These are phyloP conservation scores for Gobionotothen gibberifrons DNA, from an alignment of 2,797 vertebrate genomes.

Conservation along the genomic window DNA sequence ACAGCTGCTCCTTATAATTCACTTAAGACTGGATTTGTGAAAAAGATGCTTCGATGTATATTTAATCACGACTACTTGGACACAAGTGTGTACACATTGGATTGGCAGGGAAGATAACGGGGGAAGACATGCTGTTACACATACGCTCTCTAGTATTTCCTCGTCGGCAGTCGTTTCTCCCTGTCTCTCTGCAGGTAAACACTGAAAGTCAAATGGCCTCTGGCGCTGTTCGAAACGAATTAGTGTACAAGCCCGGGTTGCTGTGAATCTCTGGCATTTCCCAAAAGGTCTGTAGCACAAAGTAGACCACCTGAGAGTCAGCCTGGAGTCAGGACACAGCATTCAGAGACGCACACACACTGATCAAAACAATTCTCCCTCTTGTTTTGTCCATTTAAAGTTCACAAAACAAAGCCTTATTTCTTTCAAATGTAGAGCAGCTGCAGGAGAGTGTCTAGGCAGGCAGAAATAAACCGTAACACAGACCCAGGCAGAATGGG, in stretches of 20 bases:
- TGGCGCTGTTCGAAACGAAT: slow-evolving; percentile 74
- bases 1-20: slow-evolving; percentile 16
- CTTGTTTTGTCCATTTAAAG: no score
- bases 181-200: slow-evolving; percentile 53
- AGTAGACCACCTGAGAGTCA: slow-evolving; percentile 57
- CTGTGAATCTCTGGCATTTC: slow-evolving; percentile 79
- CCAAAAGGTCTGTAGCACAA: slow-evolving; percentile 74
- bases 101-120: slow-evolving; percentile 22
- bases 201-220: slow-evolving; percentile 67
- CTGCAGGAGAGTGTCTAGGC: background rate
- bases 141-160: slow-evolving; percentile 4
- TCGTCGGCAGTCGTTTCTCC: background rate
- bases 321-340: slow-evolving; percentile 33
- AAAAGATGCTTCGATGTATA: slow-evolving; percentile 16
- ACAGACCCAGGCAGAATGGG: slow-evolving; percentile 28
- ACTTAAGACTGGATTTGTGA: slow-evolving; percentile 2
- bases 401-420: no score
- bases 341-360: slow-evolving; percentile 13
- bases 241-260: slow-evolving; percentile 51
- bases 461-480: slow-evolving; percentile 33
- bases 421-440: background rate
- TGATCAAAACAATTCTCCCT: slow-evolving; percentile 41
- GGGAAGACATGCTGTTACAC: slow-evolving; percentile 22
- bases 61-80: slow-evolving; percentile 20
- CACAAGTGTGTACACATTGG: background rate